Evolutionary conservation across 2,113 vertebrate genomes (phyloP).

Genomic region (Puma concolor): DNA sequence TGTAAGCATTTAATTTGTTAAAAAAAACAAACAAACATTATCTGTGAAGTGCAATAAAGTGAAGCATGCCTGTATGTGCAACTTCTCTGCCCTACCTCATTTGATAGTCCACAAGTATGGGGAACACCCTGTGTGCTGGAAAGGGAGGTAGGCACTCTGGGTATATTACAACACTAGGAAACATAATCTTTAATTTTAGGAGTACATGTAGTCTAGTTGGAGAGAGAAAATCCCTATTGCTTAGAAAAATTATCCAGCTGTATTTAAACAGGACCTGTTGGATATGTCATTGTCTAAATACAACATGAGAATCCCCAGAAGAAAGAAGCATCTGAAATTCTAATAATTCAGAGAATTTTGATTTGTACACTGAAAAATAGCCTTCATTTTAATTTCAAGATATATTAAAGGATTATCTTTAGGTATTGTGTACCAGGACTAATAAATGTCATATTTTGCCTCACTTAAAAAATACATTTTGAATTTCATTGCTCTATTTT

Average conservation of each 20-base stretch:
- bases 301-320: background rate
- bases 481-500: background rate
- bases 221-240: background rate
- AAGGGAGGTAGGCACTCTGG: background rate
- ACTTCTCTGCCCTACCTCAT: background rate
- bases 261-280: background rate
- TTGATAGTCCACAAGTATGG: background rate
- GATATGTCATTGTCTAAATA: background rate
- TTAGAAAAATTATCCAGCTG: background rate
- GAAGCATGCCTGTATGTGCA: background rate
- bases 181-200: background rate
- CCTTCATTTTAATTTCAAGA: slow-evolving; percentile 24
- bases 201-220: background rate
- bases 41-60: background rate
- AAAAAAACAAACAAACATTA: background rate
- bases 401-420: background rate
- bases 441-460: background rate
- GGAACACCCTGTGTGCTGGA: background rate
- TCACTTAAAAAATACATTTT: background rate
- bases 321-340: background rate
- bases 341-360: background rate
- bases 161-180: background rate
- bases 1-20: background rate
- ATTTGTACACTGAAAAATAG: background rate
- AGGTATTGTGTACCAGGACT: background rate